A percentile compares a stretch with the other conserved stretches of the same genome.
Evolutionary conservation across 1,140 invertebrate genomes (phyloP).

Genomic region (Heliconius nattereri): DNA sequence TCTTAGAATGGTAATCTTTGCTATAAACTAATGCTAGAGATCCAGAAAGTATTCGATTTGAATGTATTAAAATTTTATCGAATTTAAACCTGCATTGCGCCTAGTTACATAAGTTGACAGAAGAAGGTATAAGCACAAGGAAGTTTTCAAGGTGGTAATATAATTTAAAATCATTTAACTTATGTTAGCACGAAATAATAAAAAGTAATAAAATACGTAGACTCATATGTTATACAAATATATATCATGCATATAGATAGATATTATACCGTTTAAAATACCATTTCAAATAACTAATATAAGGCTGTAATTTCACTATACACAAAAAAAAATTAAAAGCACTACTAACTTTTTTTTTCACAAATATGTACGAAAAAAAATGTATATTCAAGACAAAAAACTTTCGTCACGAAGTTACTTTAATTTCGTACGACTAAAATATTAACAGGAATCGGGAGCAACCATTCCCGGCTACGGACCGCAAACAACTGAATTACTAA

Average conservation of each 20-base stretch:
- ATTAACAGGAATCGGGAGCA: slow-evolving; percentile 40
- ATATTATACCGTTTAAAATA: background rate
- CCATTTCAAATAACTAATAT: background rate
- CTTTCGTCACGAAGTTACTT: slow-evolving; percentile 48
- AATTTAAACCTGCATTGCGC: slow-evolving; percentile 36
- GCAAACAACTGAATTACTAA: slow-evolving; percentile 56
- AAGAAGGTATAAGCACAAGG: background rate
- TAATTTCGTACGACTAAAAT: slow-evolving; percentile 32
- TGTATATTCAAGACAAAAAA: slow-evolving; percentile 23
- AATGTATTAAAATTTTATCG: slow-evolving; percentile 10
- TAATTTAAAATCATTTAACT: background rate
- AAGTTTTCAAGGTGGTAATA: background rate
- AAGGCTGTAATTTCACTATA: background rate
- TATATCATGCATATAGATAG: background rate
- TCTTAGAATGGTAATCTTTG: background rate
- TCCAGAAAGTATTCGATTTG: background rate
- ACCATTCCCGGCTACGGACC: slow-evolving; percentile 42
- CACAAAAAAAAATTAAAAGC: background rate
- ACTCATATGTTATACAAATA: background rate
- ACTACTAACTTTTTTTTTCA: slow-evolving; percentile 3
- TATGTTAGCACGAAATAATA: background rate
- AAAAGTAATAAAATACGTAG: background rate
- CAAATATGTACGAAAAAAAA: background rate
- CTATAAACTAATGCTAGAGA: background rate
- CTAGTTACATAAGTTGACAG: slow-evolving; percentile 37